These are phyloP conservation scores for Tokudaia tokunoshimensis DNA, from an alignment of 2,797 vertebrate species.

Conservation along the genomic window DNA sequence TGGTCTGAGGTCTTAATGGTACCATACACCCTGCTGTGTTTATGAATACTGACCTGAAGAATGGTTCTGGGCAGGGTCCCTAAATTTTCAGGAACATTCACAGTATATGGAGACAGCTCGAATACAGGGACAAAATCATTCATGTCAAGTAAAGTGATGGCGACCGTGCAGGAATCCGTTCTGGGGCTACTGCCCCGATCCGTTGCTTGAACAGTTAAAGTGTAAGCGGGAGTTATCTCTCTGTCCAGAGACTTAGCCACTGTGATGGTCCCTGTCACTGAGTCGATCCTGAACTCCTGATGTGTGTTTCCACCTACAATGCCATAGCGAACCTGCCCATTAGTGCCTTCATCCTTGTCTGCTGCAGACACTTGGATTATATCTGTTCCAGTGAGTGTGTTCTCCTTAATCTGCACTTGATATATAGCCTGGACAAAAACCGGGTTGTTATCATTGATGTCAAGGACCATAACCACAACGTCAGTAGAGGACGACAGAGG, in stretches of 20 bases:
- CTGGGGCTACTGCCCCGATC: constrained; percentile 96
- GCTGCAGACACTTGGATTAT: constrained; percentile 93
- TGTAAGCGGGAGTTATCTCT: constrained; percentile 91
- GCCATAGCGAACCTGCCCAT: constrained; percentile 96
- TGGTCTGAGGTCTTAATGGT: too few species aligned
- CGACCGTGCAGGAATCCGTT: constrained; percentile 91
- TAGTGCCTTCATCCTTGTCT: constrained; percentile 95
- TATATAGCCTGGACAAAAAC: constrained; percentile 94
- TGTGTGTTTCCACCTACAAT: constrained; percentile 89
- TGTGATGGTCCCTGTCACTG: constrained; percentile 94
- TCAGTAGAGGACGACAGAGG: constrained; percentile 93
- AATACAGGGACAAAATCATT: constrained; percentile 96
- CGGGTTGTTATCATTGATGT: constrained; percentile 97
- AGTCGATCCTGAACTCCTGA: constrained; percentile 95
- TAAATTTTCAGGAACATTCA: constrained; percentile 94
- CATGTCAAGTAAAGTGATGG: constrained; percentile 92
- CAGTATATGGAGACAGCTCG: constrained; percentile 95
- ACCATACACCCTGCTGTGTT: neutral
- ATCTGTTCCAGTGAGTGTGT: constrained; percentile 94
- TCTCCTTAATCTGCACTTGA: constrained; percentile 94
- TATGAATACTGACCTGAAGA: constrained; percentile 93
- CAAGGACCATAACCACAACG: constrained; percentile 93
- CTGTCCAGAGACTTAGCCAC: constrained; percentile 95
- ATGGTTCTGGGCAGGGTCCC: constrained; percentile 91
- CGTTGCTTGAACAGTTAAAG: constrained; percentile 92